Evolutionary conservation across 2,113 vertebrate species (phyloP).

Genomic region (Archilochus colubris): DNA sequence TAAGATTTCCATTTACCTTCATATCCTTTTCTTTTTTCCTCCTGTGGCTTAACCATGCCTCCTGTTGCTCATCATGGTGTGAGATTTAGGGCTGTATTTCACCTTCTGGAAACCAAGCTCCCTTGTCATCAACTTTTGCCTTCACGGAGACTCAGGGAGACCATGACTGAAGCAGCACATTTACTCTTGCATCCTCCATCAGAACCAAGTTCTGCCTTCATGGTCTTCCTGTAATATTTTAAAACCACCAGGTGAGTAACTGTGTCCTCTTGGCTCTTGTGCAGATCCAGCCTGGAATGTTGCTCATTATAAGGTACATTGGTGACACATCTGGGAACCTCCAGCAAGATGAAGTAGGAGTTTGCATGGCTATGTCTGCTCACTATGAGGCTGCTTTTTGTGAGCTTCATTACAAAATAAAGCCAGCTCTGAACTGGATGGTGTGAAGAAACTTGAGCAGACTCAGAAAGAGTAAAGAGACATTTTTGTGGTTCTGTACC

Average conservation of each 20-base stretch:
- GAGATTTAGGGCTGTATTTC: background rate
- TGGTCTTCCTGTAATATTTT: background rate
- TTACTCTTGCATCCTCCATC: background rate
- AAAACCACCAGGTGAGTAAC: background rate
- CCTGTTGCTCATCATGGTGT: background rate
- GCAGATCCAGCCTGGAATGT: background rate
- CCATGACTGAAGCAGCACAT: background rate
- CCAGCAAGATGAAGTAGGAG: background rate
- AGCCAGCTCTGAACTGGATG: background rate
- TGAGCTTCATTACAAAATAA: background rate
- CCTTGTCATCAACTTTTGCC: background rate
- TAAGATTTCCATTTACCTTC: background rate
- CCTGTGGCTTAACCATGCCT: background rate
- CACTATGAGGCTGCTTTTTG: background rate
- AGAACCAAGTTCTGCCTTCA: background rate
- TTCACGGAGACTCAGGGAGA: background rate
- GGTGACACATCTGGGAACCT: background rate
- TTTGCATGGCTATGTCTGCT: background rate
- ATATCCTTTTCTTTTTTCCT: background rate
- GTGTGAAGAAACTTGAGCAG: background rate
- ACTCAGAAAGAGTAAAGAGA: background rate
- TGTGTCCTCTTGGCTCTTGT: background rate
- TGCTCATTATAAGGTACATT: background rate
- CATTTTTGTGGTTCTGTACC: background rate
- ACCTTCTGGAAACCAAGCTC: background rate